These are phyloP conservation scores for Argentina silus DNA, from an alignment of 2,797 vertebrate genomes.

Conservation along the genomic window DNA sequence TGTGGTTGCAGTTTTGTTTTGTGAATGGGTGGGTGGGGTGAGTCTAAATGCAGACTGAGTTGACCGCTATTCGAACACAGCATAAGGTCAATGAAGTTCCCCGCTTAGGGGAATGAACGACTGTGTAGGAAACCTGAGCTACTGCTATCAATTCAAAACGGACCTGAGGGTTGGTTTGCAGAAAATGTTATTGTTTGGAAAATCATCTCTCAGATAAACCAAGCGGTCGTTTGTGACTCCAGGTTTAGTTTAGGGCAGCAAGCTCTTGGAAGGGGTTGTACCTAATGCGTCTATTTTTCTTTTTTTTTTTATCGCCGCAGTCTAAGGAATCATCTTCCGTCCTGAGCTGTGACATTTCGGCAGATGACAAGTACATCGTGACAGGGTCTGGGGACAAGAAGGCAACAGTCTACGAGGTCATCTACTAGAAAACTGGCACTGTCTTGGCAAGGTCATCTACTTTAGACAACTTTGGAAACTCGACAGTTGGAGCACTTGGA, in stretches of 20 bases:
- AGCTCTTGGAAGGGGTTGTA: not conserved
- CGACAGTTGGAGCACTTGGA: slow-evolving; percentile 55
- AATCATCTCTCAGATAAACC: not conserved
- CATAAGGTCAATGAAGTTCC: not conserved
- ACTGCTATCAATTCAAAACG: not conserved
- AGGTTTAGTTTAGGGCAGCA: not conserved
- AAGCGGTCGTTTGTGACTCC: not conserved
- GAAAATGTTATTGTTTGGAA: not conserved
- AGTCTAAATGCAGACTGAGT: too few species aligned
- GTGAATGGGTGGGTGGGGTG: too few species aligned
- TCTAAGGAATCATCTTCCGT: slow-evolving; percentile 86
- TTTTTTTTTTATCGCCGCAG: slow-evolving; percentile 52
- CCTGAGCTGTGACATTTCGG: slow-evolving; percentile 86
- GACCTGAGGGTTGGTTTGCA: not conserved
- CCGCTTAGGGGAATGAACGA: not conserved
- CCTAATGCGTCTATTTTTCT: not conserved
- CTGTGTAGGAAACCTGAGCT: not conserved
- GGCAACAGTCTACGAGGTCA: slow-evolving; percentile 86
- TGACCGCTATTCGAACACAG: not conserved
- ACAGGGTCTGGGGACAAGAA: slow-evolving; percentile 87
- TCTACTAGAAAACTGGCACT: slow-evolving; percentile 78
- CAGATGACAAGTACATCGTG: slow-evolving; percentile 87
- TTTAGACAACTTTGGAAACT: slow-evolving; percentile 11
- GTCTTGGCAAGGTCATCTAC: not conserved
- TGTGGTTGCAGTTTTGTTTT: not conserved